Evolutionary conservation across 2,888 invertebrate genomes (phyloP).

Genomic region (Cataglyphis albicans): DNA sequence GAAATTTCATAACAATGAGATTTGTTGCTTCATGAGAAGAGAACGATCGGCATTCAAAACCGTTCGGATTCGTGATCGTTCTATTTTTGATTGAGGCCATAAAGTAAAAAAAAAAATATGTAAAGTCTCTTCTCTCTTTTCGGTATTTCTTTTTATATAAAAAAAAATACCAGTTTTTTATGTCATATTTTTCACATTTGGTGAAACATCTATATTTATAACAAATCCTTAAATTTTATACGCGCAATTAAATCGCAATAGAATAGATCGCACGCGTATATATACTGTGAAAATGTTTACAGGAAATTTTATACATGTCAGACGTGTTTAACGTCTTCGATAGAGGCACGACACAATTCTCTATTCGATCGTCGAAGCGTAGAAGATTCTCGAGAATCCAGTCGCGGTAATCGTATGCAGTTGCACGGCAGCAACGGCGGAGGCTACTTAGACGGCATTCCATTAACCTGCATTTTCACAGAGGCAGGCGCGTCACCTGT

Average conservation of each 20-base stretch:
- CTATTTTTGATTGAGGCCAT: neutral
- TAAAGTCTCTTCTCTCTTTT: neutral
- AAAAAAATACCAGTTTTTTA: neutral
- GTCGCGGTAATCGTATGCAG: constrained; percentile 51
- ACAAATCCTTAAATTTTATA: neutral
- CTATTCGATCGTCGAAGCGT: constrained; percentile 37
- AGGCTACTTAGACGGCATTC: constrained; percentile 58
- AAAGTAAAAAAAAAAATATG: neutral
- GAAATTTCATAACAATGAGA: constrained; percentile 59
- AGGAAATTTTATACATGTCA: neutral
- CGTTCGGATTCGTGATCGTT: constrained; percentile 1
- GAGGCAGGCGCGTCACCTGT: constrained; percentile 76
- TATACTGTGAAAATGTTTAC: neutral
- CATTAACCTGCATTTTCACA: constrained; percentile 77
- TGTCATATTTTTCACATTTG: neutral
- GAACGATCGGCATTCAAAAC: constrained; percentile 52
- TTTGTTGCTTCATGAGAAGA: constrained; percentile 52
- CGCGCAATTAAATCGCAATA: neutral
- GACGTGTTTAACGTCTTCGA: neutral
- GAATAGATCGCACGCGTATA: constrained; percentile 15
- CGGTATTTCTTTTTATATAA: neutral
- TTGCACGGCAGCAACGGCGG: constrained; percentile 27
- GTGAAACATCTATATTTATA: neutral
- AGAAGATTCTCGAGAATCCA: constrained; percentile 47
- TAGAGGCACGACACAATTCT: constrained; percentile 28